Evolutionary conservation across 1,140 invertebrate species (phyloP).

Genomic region (Argopecten irradians): DNA sequence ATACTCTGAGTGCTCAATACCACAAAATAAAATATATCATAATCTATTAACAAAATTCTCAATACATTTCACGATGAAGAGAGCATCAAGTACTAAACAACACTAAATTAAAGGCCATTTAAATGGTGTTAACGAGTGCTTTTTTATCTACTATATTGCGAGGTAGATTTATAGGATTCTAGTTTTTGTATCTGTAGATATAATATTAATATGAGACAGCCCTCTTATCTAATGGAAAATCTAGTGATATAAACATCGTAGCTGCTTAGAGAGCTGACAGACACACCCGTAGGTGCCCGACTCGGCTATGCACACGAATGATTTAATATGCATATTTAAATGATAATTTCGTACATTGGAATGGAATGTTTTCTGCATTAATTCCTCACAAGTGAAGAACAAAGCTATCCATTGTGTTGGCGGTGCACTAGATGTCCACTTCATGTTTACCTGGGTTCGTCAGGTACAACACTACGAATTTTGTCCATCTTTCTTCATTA

Average conservation of each 20-base stretch:
- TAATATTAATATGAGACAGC: not conserved
- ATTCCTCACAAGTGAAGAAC: not conserved
- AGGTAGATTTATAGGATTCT: not conserved
- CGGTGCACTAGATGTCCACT: not conserved
- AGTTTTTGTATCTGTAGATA: not conserved
- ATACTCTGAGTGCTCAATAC: not conserved
- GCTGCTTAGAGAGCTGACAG: not conserved
- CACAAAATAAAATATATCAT: not conserved
- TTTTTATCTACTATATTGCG: not conserved
- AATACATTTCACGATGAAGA: too few relatives aligned
- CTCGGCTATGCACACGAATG: not conserved
- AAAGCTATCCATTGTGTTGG: not conserved
- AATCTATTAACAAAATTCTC: too few relatives aligned
- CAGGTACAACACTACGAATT: not conserved
- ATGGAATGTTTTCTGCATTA: not conserved
- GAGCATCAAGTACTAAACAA: too few relatives aligned
- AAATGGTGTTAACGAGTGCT: not conserved
- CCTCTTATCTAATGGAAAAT: not conserved
- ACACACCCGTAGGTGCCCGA: not conserved
- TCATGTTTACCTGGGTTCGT: not conserved
- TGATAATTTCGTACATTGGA: not conserved
- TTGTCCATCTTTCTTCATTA: not conserved
- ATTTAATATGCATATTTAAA: constrained; percentile 13
- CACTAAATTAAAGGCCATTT: not conserved
- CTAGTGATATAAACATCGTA: not conserved